Evolutionary conservation across 2,797 vertebrate genomes (phyloP), one percentile per base, ranked within the genome.

Genomic region (Coregonus sp.): DNA sequence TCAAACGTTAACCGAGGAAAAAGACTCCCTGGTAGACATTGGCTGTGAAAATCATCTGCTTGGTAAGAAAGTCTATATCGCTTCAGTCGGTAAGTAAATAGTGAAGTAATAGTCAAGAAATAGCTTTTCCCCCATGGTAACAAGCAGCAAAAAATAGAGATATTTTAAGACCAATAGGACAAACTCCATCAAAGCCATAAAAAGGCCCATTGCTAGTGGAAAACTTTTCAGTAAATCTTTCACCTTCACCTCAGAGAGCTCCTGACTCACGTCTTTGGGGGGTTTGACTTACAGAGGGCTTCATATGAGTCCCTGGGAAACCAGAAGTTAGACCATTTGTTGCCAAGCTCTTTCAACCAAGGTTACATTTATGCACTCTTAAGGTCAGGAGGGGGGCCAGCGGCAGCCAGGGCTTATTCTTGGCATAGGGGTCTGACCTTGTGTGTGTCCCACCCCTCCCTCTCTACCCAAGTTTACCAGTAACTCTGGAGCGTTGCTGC

Each of bases 1-100:
- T 80, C 71, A 77, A 77, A 69, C 9, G 59, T 69, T 54, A 77
- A 80, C 75, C 73, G 69, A 74, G 75, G 52, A 25, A 74, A 61
- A 65, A 33, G 75, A 18, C 70, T 51, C 9, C 40, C 63, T n/a
- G 37, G 35, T 12, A 40, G 9, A 59, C 4, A 40, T 51, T 51
- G 69, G 18, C 40, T 14, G 69, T 50, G 47, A 51, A 51, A 70
- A 3, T 69, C 11, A 6, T n/a, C 18, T 50, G 18, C 40, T 11
- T 51, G 69, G n/a, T 51, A 47, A 70, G 40, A 50, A n/a, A 14
- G 69, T 51, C 29, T 33, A 68, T 35, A 31, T 11, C n/a, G 40
- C 11, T 50, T 7, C 5, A 59, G 18, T 47, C 7, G 68, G 35
- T 11, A 18, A 70, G 68, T 4, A n/a, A 59, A n/a, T 47, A 47